Evolutionary conservation across 2,113 vertebrate genomes (phyloP), one percentile per base, ranked within the genome.

Genomic region (Triplophysa rosa): DNA sequence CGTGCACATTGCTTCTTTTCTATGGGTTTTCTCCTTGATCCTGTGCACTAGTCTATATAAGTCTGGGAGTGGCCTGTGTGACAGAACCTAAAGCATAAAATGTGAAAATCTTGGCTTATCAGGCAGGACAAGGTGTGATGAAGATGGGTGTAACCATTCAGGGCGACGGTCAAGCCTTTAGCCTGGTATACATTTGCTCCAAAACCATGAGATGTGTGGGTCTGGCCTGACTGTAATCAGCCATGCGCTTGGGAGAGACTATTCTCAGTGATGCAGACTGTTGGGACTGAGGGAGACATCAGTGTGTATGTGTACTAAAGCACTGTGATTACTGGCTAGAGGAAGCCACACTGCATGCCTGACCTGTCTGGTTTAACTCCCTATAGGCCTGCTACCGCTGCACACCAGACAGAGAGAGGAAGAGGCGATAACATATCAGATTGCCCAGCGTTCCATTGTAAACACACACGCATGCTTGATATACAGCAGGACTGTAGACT

Each of bases 61-160:
- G 47, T 54, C 49, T 70, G 52, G 49, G 54, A 56, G 19, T 13
- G 47, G 49, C 49, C 10, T 13, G 45, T 17, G 26, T 16, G 12
- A 33, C 26, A 37, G 26, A 29, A 70, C 16, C 67, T 70, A 29
- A 52, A 69, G 8, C 67, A 79, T 77, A 67, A 84, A 77, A 82
- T 75, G 77, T 76, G 80, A 89, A 87, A 87, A 87, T 85, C 84
- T 86, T 47, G 82, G 73, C 88, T 90, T 90, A 91, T 92, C 91
- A 61, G 84, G 49, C 61, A 77, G 82, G 67, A 86, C 86, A 88
- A 78, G 71, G 52, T 59, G 71, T 58, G 78, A 79, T 72, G 54
- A 73, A 67, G 81, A 65, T 54, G 49, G n/a, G 67, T 61, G 61
- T 54, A 71, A 61, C 56, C 68, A 47, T 73, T 76, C 59, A 82